phyloP scores from a whole-genome alignment of 2,113 vertebrate genomes.

The Pteronura brasiliensis region DNA sequence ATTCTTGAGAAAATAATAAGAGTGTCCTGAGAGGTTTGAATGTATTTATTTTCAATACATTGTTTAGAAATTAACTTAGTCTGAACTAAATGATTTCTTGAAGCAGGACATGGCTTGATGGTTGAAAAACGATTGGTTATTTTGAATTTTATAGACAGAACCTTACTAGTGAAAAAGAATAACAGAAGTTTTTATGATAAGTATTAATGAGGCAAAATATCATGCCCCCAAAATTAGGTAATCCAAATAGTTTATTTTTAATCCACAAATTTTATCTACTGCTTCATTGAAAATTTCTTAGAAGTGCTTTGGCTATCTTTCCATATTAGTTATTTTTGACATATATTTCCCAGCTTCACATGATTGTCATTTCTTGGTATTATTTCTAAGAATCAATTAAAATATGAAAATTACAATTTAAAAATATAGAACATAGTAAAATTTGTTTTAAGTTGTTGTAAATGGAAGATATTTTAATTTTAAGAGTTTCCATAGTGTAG shows the following conservation, averaged over 20 bases:
- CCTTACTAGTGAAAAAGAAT: neutral
- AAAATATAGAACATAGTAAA: neutral
- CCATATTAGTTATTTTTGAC: neutral
- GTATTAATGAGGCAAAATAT: neutral
- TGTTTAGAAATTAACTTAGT: constrained; percentile 50
- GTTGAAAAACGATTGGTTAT: neutral
- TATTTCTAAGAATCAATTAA: neutral
- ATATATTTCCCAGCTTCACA: neutral
- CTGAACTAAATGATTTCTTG: constrained; percentile 19
- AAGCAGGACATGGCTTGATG: neutral
- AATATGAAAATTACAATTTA: neutral
- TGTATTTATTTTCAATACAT: constrained; percentile 22
- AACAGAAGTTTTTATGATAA: neutral
- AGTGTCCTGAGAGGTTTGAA: neutral
- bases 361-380: neutral
- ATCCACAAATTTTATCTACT: neutral
- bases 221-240: neutral
- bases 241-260: neutral
- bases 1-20: constrained; percentile 53
- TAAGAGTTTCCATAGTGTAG: neutral
- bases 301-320: neutral
- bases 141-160: neutral
- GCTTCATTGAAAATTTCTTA: constrained; percentile 20
- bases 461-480: neutral
- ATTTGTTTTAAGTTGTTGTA: neutral